Conservation (phyloP, 2,113 vertebrate genomes). For the Pimephales promelas region DNA sequence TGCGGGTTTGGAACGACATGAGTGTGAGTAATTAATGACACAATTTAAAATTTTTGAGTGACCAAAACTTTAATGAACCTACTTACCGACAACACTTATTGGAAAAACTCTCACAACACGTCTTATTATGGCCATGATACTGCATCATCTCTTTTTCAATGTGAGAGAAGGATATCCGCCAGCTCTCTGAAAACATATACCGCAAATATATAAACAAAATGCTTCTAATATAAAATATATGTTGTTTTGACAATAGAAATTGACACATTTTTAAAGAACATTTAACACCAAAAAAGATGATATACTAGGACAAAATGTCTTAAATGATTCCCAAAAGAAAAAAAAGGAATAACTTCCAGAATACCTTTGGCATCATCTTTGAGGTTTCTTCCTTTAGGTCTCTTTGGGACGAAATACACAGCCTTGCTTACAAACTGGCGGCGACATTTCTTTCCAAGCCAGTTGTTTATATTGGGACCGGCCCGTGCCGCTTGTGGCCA, state of each 20-base stretch:
- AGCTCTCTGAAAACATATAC: constrained; percentile 67
- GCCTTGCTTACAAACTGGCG: constrained; percentile 52
- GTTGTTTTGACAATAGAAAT: too few relatives aligned
- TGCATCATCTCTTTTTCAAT: constrained; percentile 73
- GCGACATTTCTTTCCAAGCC: constrained; percentile 66
- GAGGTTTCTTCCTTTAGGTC: constrained; percentile 58
- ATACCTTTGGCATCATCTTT: constrained; percentile 62
- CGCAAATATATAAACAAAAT: neutral
- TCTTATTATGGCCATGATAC: constrained; percentile 67
- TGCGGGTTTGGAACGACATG: too few relatives aligned
- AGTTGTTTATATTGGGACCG: constrained; percentile 60
- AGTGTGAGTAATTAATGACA: too few relatives aligned
- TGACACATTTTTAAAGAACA: too few relatives aligned
- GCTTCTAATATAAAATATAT: too few relatives aligned
- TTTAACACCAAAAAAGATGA: too few relatives aligned
- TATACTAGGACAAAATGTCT: too few relatives aligned
- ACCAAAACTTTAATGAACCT: too few relatives aligned
- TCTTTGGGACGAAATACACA: constrained; percentile 69
- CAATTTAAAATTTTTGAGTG: too few relatives aligned
- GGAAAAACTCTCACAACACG: constrained; percentile 63
- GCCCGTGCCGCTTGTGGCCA: constrained; percentile 59
- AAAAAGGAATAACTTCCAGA: neutral
- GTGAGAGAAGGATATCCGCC: constrained; percentile 77
- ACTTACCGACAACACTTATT: constrained; percentile 71
- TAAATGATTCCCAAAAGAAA: neutral